phyloP scores from a whole-genome alignment of 2,113 vertebrate species.

The Aspiorhynchus laticeps region DNA sequence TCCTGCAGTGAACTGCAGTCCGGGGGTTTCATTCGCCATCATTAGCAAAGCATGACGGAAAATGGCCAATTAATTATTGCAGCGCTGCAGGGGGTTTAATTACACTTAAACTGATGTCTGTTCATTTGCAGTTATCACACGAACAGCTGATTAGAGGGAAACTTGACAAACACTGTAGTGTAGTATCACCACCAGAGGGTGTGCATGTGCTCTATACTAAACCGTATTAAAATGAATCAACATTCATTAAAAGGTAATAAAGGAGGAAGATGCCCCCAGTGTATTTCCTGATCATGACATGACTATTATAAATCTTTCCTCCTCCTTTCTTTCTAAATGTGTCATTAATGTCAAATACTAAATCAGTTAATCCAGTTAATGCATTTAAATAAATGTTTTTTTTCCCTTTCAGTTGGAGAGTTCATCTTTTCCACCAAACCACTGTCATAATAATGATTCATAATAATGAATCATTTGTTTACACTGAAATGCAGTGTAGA shows the following conservation, averaged over 20 bases:
- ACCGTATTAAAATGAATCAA: neutral
- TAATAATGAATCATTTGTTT: too few species aligned
- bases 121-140: neutral
- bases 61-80: slow-evolving; percentile 2
- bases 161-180: neutral
- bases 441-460: neutral
- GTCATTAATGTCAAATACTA: neutral
- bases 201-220: neutral
- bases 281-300: neutral
- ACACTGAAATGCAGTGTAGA: too few species aligned
- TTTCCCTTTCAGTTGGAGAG: neutral
- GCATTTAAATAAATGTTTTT: neutral
- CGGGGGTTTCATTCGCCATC: neutral
- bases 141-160: neutral
- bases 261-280: neutral
- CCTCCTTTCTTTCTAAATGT: too few species aligned
- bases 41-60: neutral
- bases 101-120: neutral
- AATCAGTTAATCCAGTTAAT: neutral
- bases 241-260: neutral
- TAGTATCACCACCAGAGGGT: neutral
- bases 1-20: neutral
- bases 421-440: neutral
- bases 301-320: neutral
- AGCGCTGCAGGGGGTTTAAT: neutral